Evolutionary conservation across 2,888 invertebrate species (phyloP).

Genomic region (Sarcophaga carnaria): DNA sequence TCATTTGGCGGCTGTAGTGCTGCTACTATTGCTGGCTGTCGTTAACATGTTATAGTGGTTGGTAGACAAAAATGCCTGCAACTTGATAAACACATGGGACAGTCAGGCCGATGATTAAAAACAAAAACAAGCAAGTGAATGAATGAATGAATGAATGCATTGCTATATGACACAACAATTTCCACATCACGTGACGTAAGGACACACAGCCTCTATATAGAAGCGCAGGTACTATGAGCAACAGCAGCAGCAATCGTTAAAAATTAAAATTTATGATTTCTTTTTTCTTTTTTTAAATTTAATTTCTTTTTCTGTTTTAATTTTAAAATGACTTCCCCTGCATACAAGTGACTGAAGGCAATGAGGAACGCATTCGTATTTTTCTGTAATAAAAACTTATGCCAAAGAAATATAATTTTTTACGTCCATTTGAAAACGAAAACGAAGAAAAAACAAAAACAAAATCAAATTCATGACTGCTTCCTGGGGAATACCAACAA

Average conservation of each 20-base stretch:
- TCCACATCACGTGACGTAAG: constrained; percentile 66
- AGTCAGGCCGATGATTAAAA: constrained; percentile 32
- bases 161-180: constrained; percentile 60
- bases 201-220: constrained; percentile 8
- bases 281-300: not conserved
- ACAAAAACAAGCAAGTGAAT: not conserved
- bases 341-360: constrained; percentile 24
- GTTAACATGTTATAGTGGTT: not conserved
- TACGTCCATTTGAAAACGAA: not conserved
- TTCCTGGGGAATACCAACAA: constrained; percentile 4
- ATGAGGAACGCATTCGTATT: constrained; percentile 56
- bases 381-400: constrained; percentile 28
- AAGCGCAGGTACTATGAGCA: not conserved
- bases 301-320: not conserved
- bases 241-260: not conserved
- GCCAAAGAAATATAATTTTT: constrained; percentile 9
- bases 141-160: constrained; percentile 23
- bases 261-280: not conserved
- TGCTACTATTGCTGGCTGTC: constrained; percentile 10
- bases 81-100: constrained; percentile 31
- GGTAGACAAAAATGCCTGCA: not conserved
- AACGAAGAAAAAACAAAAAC: constrained; percentile 11
- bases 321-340: constrained; percentile 17
- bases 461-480: constrained; percentile 35
- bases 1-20: constrained; percentile 38